Conservation (phyloP, 2,113 vertebrate species). For the Glaucomys volans region DNA sequence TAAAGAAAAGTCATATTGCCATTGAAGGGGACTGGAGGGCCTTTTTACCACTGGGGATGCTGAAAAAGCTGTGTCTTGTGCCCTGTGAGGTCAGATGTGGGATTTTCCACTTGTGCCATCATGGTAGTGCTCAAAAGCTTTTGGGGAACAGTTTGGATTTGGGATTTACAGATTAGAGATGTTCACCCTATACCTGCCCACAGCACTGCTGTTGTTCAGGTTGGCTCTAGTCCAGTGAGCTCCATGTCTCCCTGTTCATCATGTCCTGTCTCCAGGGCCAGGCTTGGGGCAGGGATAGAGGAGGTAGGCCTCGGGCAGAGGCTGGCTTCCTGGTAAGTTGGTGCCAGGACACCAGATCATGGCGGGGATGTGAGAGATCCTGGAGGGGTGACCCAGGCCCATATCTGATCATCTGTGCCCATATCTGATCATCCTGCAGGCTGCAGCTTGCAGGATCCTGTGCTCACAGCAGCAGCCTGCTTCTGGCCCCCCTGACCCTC, state of each 20-base stretch:
- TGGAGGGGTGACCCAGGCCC: not conserved
- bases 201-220: accelerated
- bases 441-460: accelerated
- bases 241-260: accelerated
- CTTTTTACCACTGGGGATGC: not conserved
- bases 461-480: not conserved
- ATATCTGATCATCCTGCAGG: too few species aligned
- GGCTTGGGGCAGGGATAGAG: not conserved
- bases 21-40: not conserved
- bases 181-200: not conserved
- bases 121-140: not conserved
- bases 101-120: not conserved
- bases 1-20: not conserved
- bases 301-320: not conserved
- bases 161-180: not conserved
- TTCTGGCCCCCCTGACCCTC: not conserved
- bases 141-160: not conserved
- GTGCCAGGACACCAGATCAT: accelerated
- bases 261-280: accelerated
- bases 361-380: not conserved
- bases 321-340: not conserved
- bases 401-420: too few species aligned
- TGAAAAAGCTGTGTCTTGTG: too few species aligned
- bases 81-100: not conserved
- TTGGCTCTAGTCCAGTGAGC: not conserved